Percentiles rank a stretch among this genome's conserved stretches.
phyloP scores from a whole-genome alignment of 2,888 invertebrate species.

The Phaonia tiefii region DNA sequence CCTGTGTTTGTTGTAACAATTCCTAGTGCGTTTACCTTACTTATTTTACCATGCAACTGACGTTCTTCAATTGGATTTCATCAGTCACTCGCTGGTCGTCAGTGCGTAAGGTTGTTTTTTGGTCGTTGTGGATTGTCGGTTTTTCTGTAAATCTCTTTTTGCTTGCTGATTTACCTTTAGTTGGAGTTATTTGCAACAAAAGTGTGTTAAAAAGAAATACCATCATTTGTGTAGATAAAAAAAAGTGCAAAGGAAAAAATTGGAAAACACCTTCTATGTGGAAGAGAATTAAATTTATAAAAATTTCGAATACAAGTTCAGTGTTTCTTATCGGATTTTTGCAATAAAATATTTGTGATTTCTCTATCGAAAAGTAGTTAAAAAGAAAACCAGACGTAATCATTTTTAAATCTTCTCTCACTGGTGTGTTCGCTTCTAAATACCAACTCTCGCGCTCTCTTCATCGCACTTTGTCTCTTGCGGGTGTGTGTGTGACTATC shows the following conservation, averaged over 20 bases:
- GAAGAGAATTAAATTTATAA: neutral
- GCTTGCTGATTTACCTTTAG: constrained; percentile 22
- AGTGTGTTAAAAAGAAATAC: constrained; percentile 31
- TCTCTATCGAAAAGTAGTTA: constrained; percentile 6
- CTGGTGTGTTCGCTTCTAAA: neutral
- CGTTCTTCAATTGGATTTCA: too few species aligned
- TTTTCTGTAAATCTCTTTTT: constrained; percentile 21
- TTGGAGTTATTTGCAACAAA: constrained; percentile 40
- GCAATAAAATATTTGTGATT: constrained; percentile 41
- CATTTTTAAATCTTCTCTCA: constrained; percentile 23
- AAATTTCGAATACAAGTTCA: constrained; percentile 25
- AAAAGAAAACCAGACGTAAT: constrained; percentile 46
- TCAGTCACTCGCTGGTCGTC: constrained; percentile 61
- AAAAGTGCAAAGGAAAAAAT: neutral
- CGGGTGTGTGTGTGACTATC: constrained; percentile 12
- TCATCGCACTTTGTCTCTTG: constrained; percentile 9
- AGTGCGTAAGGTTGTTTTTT: constrained; percentile 52
- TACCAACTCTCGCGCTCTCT: constrained; percentile 21
- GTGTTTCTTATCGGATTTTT: constrained; percentile 29
- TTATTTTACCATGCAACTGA: too few species aligned
- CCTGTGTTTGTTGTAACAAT: too few species aligned
- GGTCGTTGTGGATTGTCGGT: constrained; percentile 30
- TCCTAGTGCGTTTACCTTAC: too few species aligned
- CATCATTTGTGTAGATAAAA: constrained; percentile 24
- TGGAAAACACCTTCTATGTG: constrained; percentile 6